These are phyloP conservation scores for Trissoscelio sp. DNA, from an alignment of 2,888 invertebrate genomes.

Conservation along the genomic window DNA sequence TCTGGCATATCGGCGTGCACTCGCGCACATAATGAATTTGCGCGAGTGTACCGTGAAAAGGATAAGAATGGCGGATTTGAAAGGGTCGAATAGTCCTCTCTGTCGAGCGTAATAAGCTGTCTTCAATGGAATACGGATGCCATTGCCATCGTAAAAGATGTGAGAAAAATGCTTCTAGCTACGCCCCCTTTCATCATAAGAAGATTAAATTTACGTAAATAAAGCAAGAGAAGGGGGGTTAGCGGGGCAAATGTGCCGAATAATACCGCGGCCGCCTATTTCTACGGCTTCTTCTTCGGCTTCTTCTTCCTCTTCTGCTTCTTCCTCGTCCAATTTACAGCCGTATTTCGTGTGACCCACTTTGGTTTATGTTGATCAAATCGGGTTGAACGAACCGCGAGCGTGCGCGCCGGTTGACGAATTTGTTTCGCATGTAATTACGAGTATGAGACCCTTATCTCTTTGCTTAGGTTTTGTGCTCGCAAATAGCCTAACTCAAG, in stretches of 20 bases:
- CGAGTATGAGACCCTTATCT: constrained; percentile 17
- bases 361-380: constrained; percentile 57
- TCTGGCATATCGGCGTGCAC: constrained; percentile 54
- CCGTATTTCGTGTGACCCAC: constrained; percentile 59
- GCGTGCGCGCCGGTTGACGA: constrained; percentile 51
- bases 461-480: constrained; percentile 6
- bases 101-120: constrained; percentile 71
- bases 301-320: constrained; percentile 2
- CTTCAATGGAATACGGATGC: constrained; percentile 76
- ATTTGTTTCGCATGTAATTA: constrained; percentile 56
- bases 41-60: constrained; percentile 56
- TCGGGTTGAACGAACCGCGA: constrained; percentile 46
- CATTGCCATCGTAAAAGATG: constrained; percentile 73
- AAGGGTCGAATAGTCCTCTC: constrained; percentile 40
- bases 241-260: constrained; percentile 60
- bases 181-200: constrained; percentile 63
- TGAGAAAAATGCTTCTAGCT: constrained; percentile 60
- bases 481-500: neutral
- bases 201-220: constrained; percentile 66
- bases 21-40: constrained; percentile 64
- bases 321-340: constrained; percentile 51
- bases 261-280: constrained; percentile 57
- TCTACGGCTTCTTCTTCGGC: constrained; percentile 21
- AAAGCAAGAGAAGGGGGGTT: constrained; percentile 62
- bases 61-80: constrained; percentile 66